Percentiles rank a stretch among this genome's conserved stretches.
These are phyloP conservation scores for Eriosoma lanigerum DNA, from an alignment of 1,140 invertebrate species.

Conservation along the genomic window DNA sequence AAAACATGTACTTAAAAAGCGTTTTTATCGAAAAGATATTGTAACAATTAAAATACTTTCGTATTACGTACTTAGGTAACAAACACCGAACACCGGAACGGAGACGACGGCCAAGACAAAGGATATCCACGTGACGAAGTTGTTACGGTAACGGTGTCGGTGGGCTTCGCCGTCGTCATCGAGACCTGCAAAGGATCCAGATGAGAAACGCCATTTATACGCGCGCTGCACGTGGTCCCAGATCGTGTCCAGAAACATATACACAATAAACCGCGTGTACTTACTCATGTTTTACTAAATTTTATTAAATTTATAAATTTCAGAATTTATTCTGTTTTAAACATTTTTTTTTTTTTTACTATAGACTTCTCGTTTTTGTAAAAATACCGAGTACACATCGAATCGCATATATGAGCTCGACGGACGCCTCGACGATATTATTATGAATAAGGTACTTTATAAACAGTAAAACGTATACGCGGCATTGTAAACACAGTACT, in stretches of 20 bases:
- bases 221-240: background rate
- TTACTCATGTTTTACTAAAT: constrained; percentile 21
- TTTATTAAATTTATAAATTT: too few species aligned
- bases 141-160: background rate
- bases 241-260: background rate
- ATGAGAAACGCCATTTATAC: background rate
- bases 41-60: too few species aligned
- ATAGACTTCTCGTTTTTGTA: too few species aligned
- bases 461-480: background rate
- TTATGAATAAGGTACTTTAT: background rate
- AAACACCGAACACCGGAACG: background rate
- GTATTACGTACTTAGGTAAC: constrained; percentile 34
- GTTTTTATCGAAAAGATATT: too few species aligned
- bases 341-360: too few species aligned
- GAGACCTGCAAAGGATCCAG: background rate
- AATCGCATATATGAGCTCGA: background rate
- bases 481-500: background rate
- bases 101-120: constrained; percentile 23
- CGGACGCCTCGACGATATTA: background rate
- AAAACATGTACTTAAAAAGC: too few species aligned
- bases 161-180: background rate
- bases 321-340: too few species aligned
- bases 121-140: background rate
- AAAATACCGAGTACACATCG: too few species aligned
- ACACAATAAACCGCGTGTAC: background rate